Conservation (phyloP, 2,113 vertebrate genomes). For the Cichladusa arquata region DNA sequence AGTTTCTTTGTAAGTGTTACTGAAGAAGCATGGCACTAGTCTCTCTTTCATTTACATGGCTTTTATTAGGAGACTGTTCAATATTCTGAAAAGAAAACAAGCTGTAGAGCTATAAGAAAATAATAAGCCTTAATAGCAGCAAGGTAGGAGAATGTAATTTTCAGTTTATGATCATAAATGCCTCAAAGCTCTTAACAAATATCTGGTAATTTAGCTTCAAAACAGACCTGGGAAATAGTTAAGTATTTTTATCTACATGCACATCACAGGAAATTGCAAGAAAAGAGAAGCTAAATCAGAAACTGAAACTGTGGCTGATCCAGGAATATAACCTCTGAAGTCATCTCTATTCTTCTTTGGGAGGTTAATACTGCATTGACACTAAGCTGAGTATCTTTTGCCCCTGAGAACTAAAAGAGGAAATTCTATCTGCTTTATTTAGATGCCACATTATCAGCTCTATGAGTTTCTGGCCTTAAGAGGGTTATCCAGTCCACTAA, state of each 20-base stretch:
- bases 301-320: neutral
- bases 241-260: neutral
- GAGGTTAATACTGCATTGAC: neutral
- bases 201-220: neutral
- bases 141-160: neutral
- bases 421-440: conserved; percentile 7
- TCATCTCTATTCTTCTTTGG: conserved; percentile 1
- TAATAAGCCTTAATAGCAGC: neutral
- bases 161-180: neutral
- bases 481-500: neutral
- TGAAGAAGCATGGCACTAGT: neutral
- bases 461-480: neutral
- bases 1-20: neutral
- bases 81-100: conserved; percentile 4
- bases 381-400: neutral
- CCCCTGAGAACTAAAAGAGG: neutral
- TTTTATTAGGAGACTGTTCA: neutral
- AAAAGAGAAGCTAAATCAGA: neutral
- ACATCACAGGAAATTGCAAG: neutral
- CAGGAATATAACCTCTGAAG: conserved; percentile 24
- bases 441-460: neutral
- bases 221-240: neutral
- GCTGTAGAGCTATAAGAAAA: neutral
- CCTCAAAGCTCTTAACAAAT: conserved; percentile 3
- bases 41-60: neutral